A percentile compares a stretch with the other conserved stretches of the same genome.
phyloP scores from a whole-genome alignment of 35 echinoderm and acorn worm genomes.

The Apostichopus parvimensis region DNA sequence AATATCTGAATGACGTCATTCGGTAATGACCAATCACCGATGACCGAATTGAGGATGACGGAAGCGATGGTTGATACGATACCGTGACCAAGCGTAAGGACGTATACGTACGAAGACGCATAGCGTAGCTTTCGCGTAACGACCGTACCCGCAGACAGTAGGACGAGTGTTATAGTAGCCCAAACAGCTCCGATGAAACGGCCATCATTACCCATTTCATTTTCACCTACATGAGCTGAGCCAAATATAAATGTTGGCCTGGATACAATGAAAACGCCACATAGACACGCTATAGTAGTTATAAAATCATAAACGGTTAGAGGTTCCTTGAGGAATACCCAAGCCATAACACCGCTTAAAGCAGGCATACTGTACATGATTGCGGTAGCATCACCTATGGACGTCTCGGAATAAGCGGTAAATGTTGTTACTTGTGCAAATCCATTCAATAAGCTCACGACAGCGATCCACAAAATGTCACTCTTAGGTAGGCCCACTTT shows the following conservation, averaged over 20 bases:
- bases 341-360: conserved; percentile 36
- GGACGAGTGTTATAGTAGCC: background rate
- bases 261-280: conserved; percentile 24
- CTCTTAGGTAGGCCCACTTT: background rate
- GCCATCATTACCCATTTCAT: background rate
- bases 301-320: conserved; percentile 31
- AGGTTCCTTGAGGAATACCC: conserved; percentile 38
- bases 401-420: background rate
- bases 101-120: background rate
- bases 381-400: conserved; percentile 36
- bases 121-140: background rate
- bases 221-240: background rate
- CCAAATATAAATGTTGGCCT: conserved; percentile 32
- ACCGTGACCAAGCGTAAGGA: background rate
- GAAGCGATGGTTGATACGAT: background rate
- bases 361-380: conserved; percentile 32
- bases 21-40: background rate
- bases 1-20: background rate
- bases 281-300: background rate
- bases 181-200: conserved; percentile 4
- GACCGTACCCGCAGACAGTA: background rate
- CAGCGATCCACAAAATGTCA: background rate
- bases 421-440: background rate
- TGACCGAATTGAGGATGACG: background rate
- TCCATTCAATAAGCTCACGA: background rate